Base-by-base conservation (phyloP, 1,140 invertebrate genomes). In the Brachionus angularis region DNA sequence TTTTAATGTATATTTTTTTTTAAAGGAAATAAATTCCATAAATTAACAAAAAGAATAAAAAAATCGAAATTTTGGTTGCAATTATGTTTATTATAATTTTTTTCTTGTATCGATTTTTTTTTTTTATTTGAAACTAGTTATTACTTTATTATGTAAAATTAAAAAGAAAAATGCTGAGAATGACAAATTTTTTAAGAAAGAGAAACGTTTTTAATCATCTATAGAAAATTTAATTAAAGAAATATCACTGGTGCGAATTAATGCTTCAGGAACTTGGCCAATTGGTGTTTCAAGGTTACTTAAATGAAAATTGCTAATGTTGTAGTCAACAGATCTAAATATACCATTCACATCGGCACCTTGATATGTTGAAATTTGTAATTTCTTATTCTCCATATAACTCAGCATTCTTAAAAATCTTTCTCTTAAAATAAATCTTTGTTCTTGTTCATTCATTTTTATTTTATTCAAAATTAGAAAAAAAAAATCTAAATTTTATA, bases 201-300 rank as follows among this genome's bases (percentile, higher is more conserved):
- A 39, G 14, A 39, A 7, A 39, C 34, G 34, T 49, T 49, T 21
- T 23, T 5, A 49, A 18, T 47, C 21, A 53, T 53, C 27, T 3
- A 29, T 12, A 36, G 23, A 71, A 73, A 25, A 62, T 31, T 52
- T 72, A 33, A 80, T 73, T 7, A 75, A 75, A 25, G 77, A 61
- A 5, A 79, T 76, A 73, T 81, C 80, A n/a, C 73, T 76, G 10
- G 76, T 74, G 27, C 79, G 70, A 5, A 81, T 53, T 10, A 79
- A 70, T n/a, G 78, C 79, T 71, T 78, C 69, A 7, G 77, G 76
- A 16, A 79, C 61, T 8, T 75, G 74, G 42, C 80, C 80, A 61
- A 81, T 80, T 1, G 79, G 79, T 4, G 80, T 81, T 14, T 72
- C 27, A 8, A 81, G 73, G 42, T 80, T 71, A 0, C 70, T 71